Evolutionary conservation across 1,140 invertebrate genomes (phyloP).

Genomic region (Drosophila nasuta): DNA sequence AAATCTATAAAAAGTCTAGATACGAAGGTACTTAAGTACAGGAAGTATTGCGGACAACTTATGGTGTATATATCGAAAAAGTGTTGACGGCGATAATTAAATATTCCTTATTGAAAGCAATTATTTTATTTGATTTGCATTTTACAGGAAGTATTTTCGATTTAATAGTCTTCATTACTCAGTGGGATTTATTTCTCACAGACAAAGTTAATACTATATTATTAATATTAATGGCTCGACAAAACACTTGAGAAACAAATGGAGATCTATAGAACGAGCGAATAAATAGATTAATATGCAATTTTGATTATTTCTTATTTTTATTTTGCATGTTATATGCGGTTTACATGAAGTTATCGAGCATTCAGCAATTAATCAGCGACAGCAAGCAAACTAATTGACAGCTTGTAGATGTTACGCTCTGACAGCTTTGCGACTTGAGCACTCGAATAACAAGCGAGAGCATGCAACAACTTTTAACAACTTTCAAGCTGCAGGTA

Average conservation of each 20-base stretch:
- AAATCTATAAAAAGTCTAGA: too few species aligned
- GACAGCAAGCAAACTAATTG: slow-evolving; percentile 44
- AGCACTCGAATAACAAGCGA: slow-evolving; percentile 11
- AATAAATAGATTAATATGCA: slow-evolving; percentile 36
- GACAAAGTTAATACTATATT: neutral
- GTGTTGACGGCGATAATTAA: too few species aligned
- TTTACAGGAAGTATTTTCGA: neutral
- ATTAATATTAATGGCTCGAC: slow-evolving; percentile 12
- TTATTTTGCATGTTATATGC: neutral
- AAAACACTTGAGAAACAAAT: slow-evolving; percentile 11
- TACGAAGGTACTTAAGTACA: too few species aligned
- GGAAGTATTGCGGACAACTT: too few species aligned
- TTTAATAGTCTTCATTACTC: neutral
- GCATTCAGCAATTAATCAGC: slow-evolving; percentile 49
- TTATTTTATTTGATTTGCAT: too few species aligned
- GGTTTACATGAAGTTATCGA: slow-evolving; percentile 40
- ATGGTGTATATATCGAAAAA: too few species aligned
- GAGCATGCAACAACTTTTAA: slow-evolving; percentile 31
- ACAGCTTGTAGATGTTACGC: slow-evolving; percentile 53
- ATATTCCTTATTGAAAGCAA: too few species aligned
- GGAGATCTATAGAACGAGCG: slow-evolving; percentile 18
- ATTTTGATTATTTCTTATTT: slow-evolving; percentile 18
- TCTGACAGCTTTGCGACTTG: slow-evolving; percentile 46
- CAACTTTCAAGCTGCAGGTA: slow-evolving; percentile 16
- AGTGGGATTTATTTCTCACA: neutral